These are phyloP conservation scores for Cochlearius cochlearius DNA, from an alignment of 2,113 vertebrate genomes.

Conservation along the genomic window DNA sequence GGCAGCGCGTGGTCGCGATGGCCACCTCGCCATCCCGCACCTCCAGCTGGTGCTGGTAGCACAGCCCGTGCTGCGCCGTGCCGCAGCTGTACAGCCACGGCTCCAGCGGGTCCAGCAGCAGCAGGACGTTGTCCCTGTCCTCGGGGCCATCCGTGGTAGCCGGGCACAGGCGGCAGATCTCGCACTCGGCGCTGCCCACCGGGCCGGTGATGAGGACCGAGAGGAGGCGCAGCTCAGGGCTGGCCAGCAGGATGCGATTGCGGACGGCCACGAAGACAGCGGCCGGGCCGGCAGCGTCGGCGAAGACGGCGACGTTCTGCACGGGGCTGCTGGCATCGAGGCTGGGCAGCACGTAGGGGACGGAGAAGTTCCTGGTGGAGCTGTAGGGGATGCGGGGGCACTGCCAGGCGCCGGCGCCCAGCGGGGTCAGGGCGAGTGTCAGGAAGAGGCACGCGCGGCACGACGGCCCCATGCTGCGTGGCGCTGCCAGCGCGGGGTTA, in stretches of 20 bases:
- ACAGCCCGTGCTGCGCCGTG: slow-evolving; percentile 82
- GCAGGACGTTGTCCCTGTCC: slow-evolving; percentile 82
- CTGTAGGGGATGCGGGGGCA: slow-evolving; percentile 74
- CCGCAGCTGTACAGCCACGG: slow-evolving; percentile 88
- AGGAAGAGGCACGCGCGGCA: not conserved
- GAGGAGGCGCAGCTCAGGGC: slow-evolving; percentile 14
- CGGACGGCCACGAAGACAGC: slow-evolving; percentile 81
- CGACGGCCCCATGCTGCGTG: not conserved
- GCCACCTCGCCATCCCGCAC: fast-evolving
- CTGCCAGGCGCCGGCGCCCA: not conserved
- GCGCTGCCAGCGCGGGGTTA: not conserved
- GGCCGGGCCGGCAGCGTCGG: fast-evolving
- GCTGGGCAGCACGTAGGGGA: slow-evolving; percentile 81
- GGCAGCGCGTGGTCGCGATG: slow-evolving; percentile 63
- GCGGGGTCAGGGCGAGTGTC: not conserved
- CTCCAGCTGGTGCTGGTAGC: slow-evolving; percentile 83
- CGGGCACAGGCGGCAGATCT: slow-evolving; percentile 67
- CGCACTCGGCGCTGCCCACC: slow-evolving; percentile 76
- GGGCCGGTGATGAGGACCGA: slow-evolving; percentile 84
- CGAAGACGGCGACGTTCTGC: slow-evolving; percentile 79
- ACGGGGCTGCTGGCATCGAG: slow-evolving; percentile 73
- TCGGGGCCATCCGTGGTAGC: not conserved
- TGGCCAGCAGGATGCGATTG: slow-evolving; percentile 85
- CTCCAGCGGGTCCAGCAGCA: slow-evolving; percentile 83
- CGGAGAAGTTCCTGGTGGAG: slow-evolving; percentile 77